Base-by-base conservation (phyloP, 2,888 invertebrate genomes). In the Caenorhabditis sp. region DNA sequence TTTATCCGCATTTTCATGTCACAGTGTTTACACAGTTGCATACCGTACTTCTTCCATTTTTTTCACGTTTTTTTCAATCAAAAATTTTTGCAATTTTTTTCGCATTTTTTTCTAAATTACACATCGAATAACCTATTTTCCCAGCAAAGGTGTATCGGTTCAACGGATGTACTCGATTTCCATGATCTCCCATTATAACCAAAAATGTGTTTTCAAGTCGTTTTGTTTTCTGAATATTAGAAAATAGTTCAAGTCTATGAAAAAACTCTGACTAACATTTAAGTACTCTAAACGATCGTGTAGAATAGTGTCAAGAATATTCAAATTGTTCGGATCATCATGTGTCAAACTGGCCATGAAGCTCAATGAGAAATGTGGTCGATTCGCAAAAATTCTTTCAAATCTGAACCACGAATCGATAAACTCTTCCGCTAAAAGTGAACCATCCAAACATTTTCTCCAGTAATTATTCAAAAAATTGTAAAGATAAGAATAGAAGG, bases 171-270 rank as follows among this genome's bases (percentile, higher is more conserved):
- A 81, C 71, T 5, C 81, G 69, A 49, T 79, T 78, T 53, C 81
- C 81, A 62, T 81, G 81, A 50, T 81, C 81, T 8, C 81, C 79
- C 51, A 79, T 68, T 12, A 81, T 62, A 3, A 81, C 72, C n/a
- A 81, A 53, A 58, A 81, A 58, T 1, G 78, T 78, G 60, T 79
- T 81, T 43, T 76, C 17, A 55, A 55, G 55, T 55, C n/a, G 1
- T 10, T 55, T 55, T 4, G 14, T n/a, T 51, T 58, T 64, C 76
- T 73, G 36, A 63, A 68, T 57, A 37, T 5, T n/a, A 1, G 2
- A 55, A 26, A n/a, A 27, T 1, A 14, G 6, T 6, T 58, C 19
- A 19, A 23, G 4, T 3, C 6, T 17, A 4, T 36, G 4, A 53
- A 10, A 31, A 31, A 31, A 31, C 31, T 6, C 31, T 31, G 31